Evolutionary conservation across 2,113 vertebrate species (phyloP).

Genomic region (Todiramphus chloris): DNA sequence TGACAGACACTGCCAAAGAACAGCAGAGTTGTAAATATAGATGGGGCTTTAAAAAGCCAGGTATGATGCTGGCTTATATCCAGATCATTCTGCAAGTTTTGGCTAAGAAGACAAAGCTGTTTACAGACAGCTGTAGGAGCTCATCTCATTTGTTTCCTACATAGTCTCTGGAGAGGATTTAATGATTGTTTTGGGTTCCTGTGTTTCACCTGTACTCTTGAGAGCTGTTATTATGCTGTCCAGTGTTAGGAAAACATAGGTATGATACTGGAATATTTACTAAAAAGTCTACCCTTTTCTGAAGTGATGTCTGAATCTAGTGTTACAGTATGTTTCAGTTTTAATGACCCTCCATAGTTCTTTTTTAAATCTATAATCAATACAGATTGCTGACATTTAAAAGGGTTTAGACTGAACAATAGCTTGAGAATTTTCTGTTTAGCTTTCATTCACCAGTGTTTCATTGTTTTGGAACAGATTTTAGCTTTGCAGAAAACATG

Average conservation of each 20-base stretch:
- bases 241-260: neutral
- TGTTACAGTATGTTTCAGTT: neutral
- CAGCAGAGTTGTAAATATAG: neutral
- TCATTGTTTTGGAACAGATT: neutral
- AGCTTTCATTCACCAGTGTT: neutral
- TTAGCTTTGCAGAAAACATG: neutral
- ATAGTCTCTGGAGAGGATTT: slow-evolving; percentile 3
- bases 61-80: neutral
- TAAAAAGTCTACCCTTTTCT: neutral
- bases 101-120: neutral
- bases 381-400: neutral
- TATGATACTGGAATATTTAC: neutral
- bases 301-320: neutral
- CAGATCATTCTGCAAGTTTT: slow-evolving; percentile 1
- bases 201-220: neutral
- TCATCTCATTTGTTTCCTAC: neutral
- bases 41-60: neutral
- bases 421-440: neutral
- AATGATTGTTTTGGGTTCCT: slow-evolving; percentile 15
- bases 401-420: neutral
- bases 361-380: slow-evolving; percentile 5
- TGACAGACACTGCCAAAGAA: neutral
- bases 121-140: neutral
- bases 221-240: neutral
- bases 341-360: neutral